Base-by-base conservation (phyloP, 2,113 vertebrate species). In the Oncorhynchus mykiss region DNA sequence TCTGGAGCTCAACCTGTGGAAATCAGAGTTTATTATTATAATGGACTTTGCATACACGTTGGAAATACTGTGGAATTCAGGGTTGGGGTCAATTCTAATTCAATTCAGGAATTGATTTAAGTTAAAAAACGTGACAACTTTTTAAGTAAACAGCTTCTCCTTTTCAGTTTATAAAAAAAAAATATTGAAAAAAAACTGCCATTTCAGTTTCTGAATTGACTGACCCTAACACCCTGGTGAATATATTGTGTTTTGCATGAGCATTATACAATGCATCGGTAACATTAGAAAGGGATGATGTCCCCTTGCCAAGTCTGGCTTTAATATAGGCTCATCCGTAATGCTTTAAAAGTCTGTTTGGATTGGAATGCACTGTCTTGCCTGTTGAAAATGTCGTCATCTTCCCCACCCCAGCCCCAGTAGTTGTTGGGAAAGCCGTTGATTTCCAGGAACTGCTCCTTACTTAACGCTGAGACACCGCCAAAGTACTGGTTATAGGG, bases 341-440 rank as follows among this genome's bases (percentile, higher is more conserved):
- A 57, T 18, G 20, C 7, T 22, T 62, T 54, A 22, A 2, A 22
- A 3, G 51, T 16, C 14, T 16, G 51, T 54, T 54, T 54, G 51
- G 51, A 18, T 54, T 67, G 65, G 22, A 24, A 24, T 13, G 12
- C 31, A 12, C 49, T 25, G n/a, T 25, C 74, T 83, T 91, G 95
- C 95, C 95, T 93, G 87, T 95, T 95, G 82, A 92, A 96, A 80
- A 96, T 94, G 82, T 96, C 95, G 12, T 96, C 95, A 57, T 96
- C 95, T 92, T 96, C 95, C 0, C 95, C 95, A 73, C 95, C 95
- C 95, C 95, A 96, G 77, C 95, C 95, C 95, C 95, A 96, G 29
- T 95, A 96, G 75, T 95, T 94, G 79, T 96, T 96, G 64, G 95
- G 94, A 85, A 95, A 95, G 67, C 95, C 95, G 25, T 96, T 96